phyloP scores from a whole-genome alignment of 2,113 vertebrate species.

The Atlantisia rogersi region DNA sequence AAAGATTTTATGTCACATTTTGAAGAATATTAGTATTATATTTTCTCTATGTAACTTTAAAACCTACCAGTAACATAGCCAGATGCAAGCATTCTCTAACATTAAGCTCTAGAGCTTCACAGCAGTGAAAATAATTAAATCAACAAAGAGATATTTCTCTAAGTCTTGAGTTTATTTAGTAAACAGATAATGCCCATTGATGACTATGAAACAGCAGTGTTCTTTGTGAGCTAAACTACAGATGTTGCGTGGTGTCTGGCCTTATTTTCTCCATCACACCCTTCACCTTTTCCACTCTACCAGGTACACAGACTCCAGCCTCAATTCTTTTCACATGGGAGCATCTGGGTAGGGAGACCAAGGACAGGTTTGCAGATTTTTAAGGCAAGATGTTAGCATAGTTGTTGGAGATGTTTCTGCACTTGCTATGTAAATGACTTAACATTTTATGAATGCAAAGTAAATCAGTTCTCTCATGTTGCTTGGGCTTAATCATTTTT shows the following conservation, averaged over 20 bases:
- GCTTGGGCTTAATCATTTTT: slow-evolving; percentile 39
- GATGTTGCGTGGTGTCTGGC: neutral
- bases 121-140: neutral
- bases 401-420: neutral
- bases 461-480: neutral
- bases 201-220: neutral
- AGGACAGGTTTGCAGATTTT: neutral
- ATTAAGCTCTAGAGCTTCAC: neutral
- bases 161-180: slow-evolving; percentile 36
- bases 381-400: neutral
- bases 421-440: slow-evolving; percentile 27
- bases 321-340: neutral
- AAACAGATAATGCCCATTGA: neutral
- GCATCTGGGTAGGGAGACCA: neutral
- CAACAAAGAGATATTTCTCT: neutral
- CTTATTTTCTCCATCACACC: neutral
- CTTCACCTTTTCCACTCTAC: neutral
- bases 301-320: neutral
- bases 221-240: neutral
- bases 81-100: neutral
- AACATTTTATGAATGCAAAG: slow-evolving; percentile 13
- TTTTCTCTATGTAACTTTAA: neutral
- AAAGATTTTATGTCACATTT: neutral
- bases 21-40: neutral
- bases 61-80: neutral